Evolutionary conservation across 2,113 vertebrate species (phyloP).

Genomic region (Sander lucioperca): DNA sequence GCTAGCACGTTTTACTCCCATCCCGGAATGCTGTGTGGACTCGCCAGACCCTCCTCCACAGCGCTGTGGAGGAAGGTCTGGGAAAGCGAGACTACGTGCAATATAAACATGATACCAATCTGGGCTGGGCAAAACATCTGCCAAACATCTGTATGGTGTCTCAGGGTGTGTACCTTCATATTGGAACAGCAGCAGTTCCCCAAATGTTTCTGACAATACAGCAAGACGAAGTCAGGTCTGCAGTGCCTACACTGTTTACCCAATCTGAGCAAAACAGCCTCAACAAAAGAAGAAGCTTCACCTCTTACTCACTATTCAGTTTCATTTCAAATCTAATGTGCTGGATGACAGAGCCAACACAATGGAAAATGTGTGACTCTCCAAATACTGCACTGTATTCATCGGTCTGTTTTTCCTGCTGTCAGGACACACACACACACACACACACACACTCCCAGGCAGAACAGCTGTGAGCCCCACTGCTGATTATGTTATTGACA

Average conservation of each 20-base stretch:
- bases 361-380: background rate
- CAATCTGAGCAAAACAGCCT: background rate
- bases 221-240: background rate
- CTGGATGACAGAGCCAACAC: conserved; percentile 4
- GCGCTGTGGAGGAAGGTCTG: too few species aligned
- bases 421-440: conserved; percentile 14
- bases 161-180: background rate
- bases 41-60: too few species aligned
- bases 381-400: conserved; percentile 9
- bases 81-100: too few species aligned
- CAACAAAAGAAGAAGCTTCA: background rate
- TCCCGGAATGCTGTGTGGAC: too few species aligned
- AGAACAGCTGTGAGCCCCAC: conserved; percentile 70
- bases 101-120: background rate
- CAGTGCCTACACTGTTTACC: background rate
- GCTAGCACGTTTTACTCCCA: too few species aligned
- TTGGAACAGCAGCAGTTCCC: background rate
- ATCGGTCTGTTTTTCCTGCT: background rate
- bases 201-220: background rate
- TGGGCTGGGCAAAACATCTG: background rate
- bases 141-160: background rate
- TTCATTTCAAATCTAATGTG: conserved; percentile 17
- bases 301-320: background rate
- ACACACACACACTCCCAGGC: conserved; percentile 31
- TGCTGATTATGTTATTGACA: conserved; percentile 73